phyloP scores from a whole-genome alignment of 1,140 invertebrate species.

The Drosophila bocki region DNA sequence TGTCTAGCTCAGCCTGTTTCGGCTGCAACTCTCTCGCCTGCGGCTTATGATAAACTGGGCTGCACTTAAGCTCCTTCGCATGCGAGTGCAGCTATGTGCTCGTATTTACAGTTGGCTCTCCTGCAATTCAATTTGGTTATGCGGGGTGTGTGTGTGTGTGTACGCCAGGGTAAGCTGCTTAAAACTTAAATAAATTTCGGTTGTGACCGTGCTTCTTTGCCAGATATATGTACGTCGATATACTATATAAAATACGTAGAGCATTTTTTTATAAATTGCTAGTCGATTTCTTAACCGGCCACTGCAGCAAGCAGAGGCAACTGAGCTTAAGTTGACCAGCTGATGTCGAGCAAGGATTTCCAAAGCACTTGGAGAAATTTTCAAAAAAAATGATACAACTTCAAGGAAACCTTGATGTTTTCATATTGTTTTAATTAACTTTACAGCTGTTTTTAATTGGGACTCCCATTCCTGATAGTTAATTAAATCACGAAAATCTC shows the following conservation, averaged over 20 bases:
- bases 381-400: background rate
- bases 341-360: conserved; percentile 19
- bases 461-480: background rate
- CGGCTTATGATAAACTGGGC: conserved; percentile 71
- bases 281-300: conserved; percentile 43
- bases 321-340: conserved; percentile 31
- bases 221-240: conserved; percentile 17
- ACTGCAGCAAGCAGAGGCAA: conserved; percentile 12
- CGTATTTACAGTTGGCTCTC: conserved; percentile 49
- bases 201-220: conserved; percentile 26
- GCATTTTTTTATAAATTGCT: conserved; percentile 46
- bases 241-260: background rate
- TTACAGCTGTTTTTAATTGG: background rate
- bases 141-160: conserved; percentile 3
- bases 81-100: conserved; percentile 44
- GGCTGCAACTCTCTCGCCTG: conserved; percentile 40
- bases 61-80: conserved; percentile 62
- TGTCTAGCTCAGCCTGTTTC: conserved; percentile 52
- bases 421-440: background rate
- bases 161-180: conserved; percentile 61
- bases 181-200: conserved; percentile 75
- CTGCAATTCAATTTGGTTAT: conserved; percentile 71
- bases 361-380: background rate
- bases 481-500: background rate
- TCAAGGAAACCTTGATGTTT: background rate